A percentile compares a stretch with the other conserved stretches of the same genome.
phyloP scores from a whole-genome alignment of 2,113 vertebrate genomes.

The Empidonax alnorum region DNA sequence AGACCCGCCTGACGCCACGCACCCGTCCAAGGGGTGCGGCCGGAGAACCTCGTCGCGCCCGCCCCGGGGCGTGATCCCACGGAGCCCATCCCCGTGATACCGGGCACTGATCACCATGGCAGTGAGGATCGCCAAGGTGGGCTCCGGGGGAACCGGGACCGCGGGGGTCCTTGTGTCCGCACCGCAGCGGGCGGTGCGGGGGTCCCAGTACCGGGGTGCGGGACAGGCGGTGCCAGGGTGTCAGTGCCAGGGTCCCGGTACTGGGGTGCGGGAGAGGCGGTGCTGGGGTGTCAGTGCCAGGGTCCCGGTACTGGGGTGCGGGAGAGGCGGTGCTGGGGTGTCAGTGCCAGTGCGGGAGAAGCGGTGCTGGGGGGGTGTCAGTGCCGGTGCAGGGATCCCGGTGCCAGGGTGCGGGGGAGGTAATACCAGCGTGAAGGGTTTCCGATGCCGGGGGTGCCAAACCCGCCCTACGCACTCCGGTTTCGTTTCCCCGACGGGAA shows the following conservation, averaged over 20 bases:
- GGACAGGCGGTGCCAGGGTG: not conserved
- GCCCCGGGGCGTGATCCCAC: not conserved
- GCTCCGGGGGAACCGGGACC: not conserved
- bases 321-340: not conserved
- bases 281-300: not conserved
- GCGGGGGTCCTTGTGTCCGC: not conserved
- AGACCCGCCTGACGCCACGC: not conserved
- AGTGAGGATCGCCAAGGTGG: not conserved
- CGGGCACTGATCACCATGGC: not conserved
- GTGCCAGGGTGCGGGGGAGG: not conserved
- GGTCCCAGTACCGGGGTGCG: not conserved
- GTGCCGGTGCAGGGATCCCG: not conserved
- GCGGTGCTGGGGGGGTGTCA: not conserved
- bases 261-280: not conserved
- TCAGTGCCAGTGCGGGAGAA: not conserved
- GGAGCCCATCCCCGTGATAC: not conserved
- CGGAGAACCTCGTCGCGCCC: not conserved
- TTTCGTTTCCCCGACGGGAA: not conserved
- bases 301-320: not conserved
- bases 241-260: not conserved
- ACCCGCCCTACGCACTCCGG: not conserved
- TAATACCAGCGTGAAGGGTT: not conserved
- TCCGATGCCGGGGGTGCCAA: not conserved
- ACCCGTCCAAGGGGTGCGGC: not conserved
- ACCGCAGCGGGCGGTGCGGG: not conserved